phyloP scores from a whole-genome alignment of 2,888 invertebrate species.

The Drosophila pegasa region DNA sequence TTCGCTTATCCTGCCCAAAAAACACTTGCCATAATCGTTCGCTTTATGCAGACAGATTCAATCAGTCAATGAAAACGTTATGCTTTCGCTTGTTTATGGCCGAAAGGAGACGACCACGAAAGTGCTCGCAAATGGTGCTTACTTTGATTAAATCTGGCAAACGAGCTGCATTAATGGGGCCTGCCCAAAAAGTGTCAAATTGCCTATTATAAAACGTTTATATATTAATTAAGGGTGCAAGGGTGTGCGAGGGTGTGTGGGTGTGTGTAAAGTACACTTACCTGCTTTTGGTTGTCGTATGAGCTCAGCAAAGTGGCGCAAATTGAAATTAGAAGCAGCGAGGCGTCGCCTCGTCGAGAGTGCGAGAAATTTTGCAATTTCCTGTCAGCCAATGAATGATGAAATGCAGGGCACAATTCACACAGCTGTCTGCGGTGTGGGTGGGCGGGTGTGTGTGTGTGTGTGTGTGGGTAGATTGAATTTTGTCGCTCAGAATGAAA shows the following conservation, averaged over 20 bases:
- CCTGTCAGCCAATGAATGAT: constrained; percentile 60
- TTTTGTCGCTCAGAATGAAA: constrained; percentile 61
- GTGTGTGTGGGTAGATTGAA: constrained; percentile 51
- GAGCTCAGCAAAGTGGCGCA: constrained; percentile 26
- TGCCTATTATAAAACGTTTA: constrained; percentile 52
- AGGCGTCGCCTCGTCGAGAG: constrained; percentile 19
- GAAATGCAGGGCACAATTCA: constrained; percentile 54
- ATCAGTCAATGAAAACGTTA: constrained; percentile 5
- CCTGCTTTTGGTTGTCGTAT: constrained; percentile 12
- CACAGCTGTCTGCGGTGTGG: constrained; percentile 11
- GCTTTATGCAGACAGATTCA: not conserved
- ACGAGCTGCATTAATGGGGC: constrained; percentile 19
- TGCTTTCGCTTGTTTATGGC: not conserved
- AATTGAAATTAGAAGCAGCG: constrained; percentile 45
- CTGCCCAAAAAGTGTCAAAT: constrained; percentile 46
- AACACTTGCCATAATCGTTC: not conserved
- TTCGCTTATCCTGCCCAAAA: not conserved
- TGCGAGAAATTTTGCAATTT: constrained; percentile 66
- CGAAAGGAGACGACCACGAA: not conserved
- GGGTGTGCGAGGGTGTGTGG: not conserved
- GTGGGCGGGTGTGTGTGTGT: constrained; percentile 11
- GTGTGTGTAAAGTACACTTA: constrained; percentile 9
- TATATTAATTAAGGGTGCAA: constrained; percentile 41
- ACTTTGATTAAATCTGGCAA: constrained; percentile 23
- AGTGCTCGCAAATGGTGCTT: not conserved